A percentile compares a stretch with the other conserved stretches of the same genome.
These are phyloP conservation scores for Yponomeuta cagnagella DNA, from an alignment of 2,888 invertebrate genomes.

Conservation along the genomic window DNA sequence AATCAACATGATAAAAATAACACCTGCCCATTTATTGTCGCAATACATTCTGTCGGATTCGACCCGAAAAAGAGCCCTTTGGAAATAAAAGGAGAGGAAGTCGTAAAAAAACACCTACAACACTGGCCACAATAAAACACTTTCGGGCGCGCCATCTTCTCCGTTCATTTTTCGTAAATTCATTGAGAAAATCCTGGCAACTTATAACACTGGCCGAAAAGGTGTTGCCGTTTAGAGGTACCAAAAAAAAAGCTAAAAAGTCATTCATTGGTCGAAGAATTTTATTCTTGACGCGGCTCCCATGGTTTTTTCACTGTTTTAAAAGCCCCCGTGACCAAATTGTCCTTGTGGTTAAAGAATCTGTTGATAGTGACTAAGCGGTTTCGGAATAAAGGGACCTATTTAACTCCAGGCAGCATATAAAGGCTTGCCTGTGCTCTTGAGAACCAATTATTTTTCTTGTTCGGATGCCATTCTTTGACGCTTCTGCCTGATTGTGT, in stretches of 20 bases:
- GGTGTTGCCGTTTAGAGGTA: constrained; percentile 22
- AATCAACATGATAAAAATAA: constrained; percentile 53
- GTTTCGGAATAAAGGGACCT: constrained; percentile 6
- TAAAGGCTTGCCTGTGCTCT: neutral
- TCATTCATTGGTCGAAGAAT: constrained; percentile 37
- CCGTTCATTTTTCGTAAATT: constrained; percentile 12
- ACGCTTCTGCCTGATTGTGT: neutral
- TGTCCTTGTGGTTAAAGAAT: constrained; percentile 46
- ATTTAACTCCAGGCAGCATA: neutral
- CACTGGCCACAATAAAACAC: constrained; percentile 24
- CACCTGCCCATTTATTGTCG: constrained; percentile 68
- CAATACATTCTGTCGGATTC: constrained; percentile 41
- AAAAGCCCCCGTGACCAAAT: constrained; percentile 51
- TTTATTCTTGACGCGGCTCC: constrained; percentile 52
- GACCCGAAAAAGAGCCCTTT: constrained; percentile 30
- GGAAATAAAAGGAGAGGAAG: constrained; percentile 55
- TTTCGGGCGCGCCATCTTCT: constrained; percentile 11
- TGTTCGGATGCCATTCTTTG: constrained; percentile 1
- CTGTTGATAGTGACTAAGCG: constrained; percentile 43
- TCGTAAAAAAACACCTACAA: constrained; percentile 49
- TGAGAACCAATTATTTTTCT: constrained; percentile 3
- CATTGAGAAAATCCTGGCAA: constrained; percentile 13
- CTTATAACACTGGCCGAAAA: constrained; percentile 29
- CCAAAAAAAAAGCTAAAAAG: constrained; percentile 32
- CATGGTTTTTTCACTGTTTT: constrained; percentile 47